phyloP scores from a whole-genome alignment of 2,797 vertebrate species.

The Poecilia wingei region DNA sequence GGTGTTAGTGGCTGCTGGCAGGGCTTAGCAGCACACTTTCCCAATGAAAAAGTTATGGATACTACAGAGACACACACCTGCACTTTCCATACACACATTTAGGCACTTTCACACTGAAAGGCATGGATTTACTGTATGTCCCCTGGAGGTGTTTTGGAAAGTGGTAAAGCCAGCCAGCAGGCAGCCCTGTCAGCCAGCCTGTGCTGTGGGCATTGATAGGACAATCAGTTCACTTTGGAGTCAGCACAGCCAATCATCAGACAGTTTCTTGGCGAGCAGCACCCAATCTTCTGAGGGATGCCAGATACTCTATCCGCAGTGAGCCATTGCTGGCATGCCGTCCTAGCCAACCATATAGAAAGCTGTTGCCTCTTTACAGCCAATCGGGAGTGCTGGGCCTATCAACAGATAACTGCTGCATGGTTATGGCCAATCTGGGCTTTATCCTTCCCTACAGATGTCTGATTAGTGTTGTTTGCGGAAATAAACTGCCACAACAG shows the following conservation, averaged over 20 bases:
- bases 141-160: slow-evolving; percentile 72
- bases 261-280: slow-evolving; percentile 67
- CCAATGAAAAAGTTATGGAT: slow-evolving; percentile 66
- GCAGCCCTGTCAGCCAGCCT: slow-evolving; percentile 59
- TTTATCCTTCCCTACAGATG: slow-evolving; percentile 81
- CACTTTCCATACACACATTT: slow-evolving; percentile 17
- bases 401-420: slow-evolving; percentile 68
- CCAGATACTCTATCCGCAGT: slow-evolving; percentile 69
- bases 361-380: slow-evolving; percentile 54
- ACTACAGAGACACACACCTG: slow-evolving; percentile 42
- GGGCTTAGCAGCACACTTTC: slow-evolving; percentile 53
- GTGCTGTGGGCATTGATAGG: slow-evolving; percentile 66
- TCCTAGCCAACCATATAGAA: slow-evolving; percentile 69
- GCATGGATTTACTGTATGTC: slow-evolving; percentile 59
- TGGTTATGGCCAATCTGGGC: slow-evolving; percentile 71
- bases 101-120: slow-evolving; percentile 30
- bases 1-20: slow-evolving; percentile 69
- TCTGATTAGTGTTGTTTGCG: slow-evolving; percentile 78
- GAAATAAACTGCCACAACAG: slow-evolving; percentile 72
- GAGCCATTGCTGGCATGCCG: slow-evolving; percentile 61
- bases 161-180: slow-evolving; percentile 71
- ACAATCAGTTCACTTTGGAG: slow-evolving; percentile 66
- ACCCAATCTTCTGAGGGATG: slow-evolving; percentile 65
- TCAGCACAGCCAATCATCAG: slow-evolving; percentile 63
- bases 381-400: slow-evolving; percentile 66